A percentile compares a stretch with the other conserved stretches of the same genome.
Evolutionary conservation across 2,888 invertebrate genomes (phyloP).

Genomic region (Koerneria pararmatus): DNA sequence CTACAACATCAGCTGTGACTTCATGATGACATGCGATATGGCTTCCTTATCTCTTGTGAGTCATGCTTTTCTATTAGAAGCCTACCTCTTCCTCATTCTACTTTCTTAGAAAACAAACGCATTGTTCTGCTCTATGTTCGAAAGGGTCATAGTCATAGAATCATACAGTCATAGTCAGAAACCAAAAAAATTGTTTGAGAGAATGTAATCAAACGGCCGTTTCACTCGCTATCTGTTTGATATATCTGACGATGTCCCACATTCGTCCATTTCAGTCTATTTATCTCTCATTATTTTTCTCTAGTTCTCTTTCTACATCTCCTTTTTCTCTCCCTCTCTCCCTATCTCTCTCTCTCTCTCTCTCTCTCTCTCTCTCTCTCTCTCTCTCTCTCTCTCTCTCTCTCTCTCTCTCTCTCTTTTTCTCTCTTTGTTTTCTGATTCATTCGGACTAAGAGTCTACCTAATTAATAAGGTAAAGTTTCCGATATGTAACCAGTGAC

Average conservation of each 20-base stretch:
- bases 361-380: conserved; percentile 2
- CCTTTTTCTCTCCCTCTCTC: background rate
- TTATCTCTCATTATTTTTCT: too few species aligned
- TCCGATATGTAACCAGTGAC: background rate
- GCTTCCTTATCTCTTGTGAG: background rate
- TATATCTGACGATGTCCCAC: too few species aligned
- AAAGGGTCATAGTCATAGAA: background rate
- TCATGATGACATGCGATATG: conserved; percentile 22
- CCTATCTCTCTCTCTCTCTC: conserved; percentile 7
- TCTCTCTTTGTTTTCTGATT: background rate
- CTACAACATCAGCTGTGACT: conserved; percentile 24
- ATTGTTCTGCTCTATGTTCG: conserved; percentile 7
- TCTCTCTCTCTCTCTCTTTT: background rate
- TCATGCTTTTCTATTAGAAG: background rate
- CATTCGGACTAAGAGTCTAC: too few species aligned
- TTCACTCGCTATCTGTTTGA: conserved; percentile 4
- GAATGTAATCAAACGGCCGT: background rate
- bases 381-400: conserved; percentile 9
- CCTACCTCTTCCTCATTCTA: too few species aligned
- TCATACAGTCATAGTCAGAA: background rate
- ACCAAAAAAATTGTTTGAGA: background rate
- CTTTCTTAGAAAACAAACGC: background rate
- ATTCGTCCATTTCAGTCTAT: too few species aligned
- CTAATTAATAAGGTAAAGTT: background rate
- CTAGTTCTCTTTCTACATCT: background rate